Evolutionary conservation across 2,797 vertebrate species (phyloP), one percentile per base, ranked within the genome.

Genomic region (Melanotaenia boesemani): DNA sequence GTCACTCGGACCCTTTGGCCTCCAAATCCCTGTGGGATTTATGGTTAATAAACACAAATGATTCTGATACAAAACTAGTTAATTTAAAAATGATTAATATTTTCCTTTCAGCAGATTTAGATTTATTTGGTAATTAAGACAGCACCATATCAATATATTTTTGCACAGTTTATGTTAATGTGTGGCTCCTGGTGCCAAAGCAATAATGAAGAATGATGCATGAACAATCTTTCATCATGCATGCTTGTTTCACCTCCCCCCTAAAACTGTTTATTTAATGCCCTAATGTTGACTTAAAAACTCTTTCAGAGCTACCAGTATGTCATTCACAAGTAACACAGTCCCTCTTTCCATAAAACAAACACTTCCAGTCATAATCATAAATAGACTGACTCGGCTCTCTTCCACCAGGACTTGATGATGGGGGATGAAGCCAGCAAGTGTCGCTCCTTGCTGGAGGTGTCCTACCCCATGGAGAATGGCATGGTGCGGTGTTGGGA

Each of bases 381-480:
- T 39, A 28, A 7, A 52, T n/a, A 5, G 2, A 24, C n/a, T 4
- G 6, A 20, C 16, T 3, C 32, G 22, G 10, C 15, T 61, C 20
- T 64, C 56, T 26, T n/a, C n/a, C 41, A 0, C 32, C 72, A 96
- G 95, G 95, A 96, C 73, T 85, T 96, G 84, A 96, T 96, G 95
- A 93, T 96, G 62, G 95, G 95, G 0, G 94, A 96, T 0, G 95
- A 96, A 80, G 95, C 95, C 70, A 96, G 95, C 4, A 91, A 96
- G 71, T 93, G 94, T 57, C 95, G 95, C 65, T 95, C 95, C 56
- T 79, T 96, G 93, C 92, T 96, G 85, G 95, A 96, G 86, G 87
- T 96, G 61, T 89, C 94, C 41, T 96, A 96, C 67, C 95, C 95
- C 52, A 96, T 96, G 95, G 95, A 96, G 80, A 96, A 96, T 0